Evolutionary conservation across 2,113 vertebrate genomes (phyloP), one percentile per base, ranked within the genome.

Genomic region (Petromus typicus): DNA sequence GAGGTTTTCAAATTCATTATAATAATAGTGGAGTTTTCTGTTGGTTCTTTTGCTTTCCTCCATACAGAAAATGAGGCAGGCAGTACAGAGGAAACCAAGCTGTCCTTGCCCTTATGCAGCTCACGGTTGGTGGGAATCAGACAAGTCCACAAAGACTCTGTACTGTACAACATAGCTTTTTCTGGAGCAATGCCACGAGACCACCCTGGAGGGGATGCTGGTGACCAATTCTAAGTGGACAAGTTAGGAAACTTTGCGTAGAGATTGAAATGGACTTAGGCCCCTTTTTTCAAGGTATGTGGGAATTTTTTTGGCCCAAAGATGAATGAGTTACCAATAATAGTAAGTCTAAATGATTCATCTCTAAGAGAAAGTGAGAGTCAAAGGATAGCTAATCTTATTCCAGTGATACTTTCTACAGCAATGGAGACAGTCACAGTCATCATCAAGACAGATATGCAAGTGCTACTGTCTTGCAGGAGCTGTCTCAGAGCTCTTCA

Each of bases 161-260:
- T 5, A 27, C 12, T 22, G 25, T 3, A 7, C 18, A 11, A 32
- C 7, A 34, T 27, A 34, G 4, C 10, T 32, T 45, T 34, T 59
- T 37, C 37, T 27, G 23, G 3, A n/a, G 17, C 27, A 9, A 14
- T 79, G 13, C 37, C 27, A 1, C 2, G 3, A 69, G 20, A 17
- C 23, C 3, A 10, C 14, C 0, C 0, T 30, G 16, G 9, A 78
- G 23, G 13, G 45, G 7, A 40, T 32, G 37, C 37, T 17, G 57
- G 40, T 79, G 45, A 59, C 3, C 34, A 64, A 40, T 45, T 45
- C 22, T 73, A 18, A 1, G 1, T 48, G 67, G 32, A n/a, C 27
- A 73, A 66, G 32, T 43, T 45, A 71, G 78, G 67, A 61, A 57
- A 67, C 48, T 20, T 43, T 91, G 82, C 40, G 27, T 3, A 66